Conservation (phyloP, 2,797 vertebrate species). For the Brachyalestes nurse region DNA sequence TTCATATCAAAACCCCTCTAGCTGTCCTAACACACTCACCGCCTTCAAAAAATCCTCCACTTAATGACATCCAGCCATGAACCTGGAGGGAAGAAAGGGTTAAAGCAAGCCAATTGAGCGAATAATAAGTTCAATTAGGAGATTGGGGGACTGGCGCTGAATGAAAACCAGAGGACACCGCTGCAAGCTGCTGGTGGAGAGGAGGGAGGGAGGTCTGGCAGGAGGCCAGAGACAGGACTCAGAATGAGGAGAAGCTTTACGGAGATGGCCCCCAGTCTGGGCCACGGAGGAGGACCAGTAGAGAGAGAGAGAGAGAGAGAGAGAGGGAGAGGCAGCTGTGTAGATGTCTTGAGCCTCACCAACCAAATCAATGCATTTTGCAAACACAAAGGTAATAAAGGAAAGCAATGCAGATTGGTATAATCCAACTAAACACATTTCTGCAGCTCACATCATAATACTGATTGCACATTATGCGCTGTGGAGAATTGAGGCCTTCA, state of each 20-base stretch:
- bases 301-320: neutral
- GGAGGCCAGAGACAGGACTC: slow-evolving; percentile 53
- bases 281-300: slow-evolving; percentile 7
- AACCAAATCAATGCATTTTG: slow-evolving; percentile 18
- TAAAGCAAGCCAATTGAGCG: slow-evolving; percentile 83
- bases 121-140: slow-evolving; percentile 86
- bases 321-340: neutral
- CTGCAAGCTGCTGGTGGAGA: slow-evolving; percentile 68
- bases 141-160: slow-evolving; percentile 77
- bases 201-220: slow-evolving; percentile 54
- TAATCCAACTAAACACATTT: slow-evolving; percentile 16
- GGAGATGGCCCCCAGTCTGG: neutral
- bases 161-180: slow-evolving; percentile 83
- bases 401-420: neutral
- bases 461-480: neutral
- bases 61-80: slow-evolving; percentile 83
- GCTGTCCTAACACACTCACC: slow-evolving; percentile 54
- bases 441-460: neutral
- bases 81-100: slow-evolving; percentile 75
- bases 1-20: slow-evolving; percentile 68
- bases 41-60: slow-evolving; percentile 63
- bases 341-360: neutral
- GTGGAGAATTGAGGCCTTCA: neutral
- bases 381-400: slow-evolving; percentile 16
- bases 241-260: slow-evolving; percentile 14